These are phyloP conservation scores for Stegophylla sp. DNA, from an alignment of 2,888 invertebrate species.

Conservation along the genomic window DNA sequence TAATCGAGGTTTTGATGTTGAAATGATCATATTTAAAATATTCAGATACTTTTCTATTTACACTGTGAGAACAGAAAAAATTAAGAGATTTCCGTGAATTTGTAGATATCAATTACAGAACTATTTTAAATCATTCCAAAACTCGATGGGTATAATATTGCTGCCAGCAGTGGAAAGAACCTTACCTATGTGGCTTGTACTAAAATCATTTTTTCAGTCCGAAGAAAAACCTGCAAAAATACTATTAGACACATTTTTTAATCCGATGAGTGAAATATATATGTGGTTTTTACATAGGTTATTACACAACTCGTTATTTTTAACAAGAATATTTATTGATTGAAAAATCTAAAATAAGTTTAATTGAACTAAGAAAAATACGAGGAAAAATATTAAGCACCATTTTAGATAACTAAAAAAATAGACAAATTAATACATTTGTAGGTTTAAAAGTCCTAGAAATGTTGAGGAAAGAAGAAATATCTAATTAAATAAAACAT, in stretches of 20 bases:
- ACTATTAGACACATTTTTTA: not conserved
- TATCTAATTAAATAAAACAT: slow-evolving; percentile 22
- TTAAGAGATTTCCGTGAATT: too few relatives aligned
- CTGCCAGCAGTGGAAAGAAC: too few relatives aligned
- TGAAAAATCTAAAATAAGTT: too few relatives aligned
- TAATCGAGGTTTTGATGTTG: too few relatives aligned
- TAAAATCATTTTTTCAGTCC: too few relatives aligned
- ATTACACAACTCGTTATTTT: slow-evolving; percentile 9
- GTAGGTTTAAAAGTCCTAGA: slow-evolving; percentile 19
- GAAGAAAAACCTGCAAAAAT: not conserved
- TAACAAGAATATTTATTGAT: slow-evolving; percentile 2
- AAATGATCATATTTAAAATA: too few relatives aligned
- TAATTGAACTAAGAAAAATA: slow-evolving; percentile 19
- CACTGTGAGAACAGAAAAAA: too few relatives aligned
- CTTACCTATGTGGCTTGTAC: too few relatives aligned
- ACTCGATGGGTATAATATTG: too few relatives aligned
- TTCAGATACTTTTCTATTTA: too few relatives aligned
- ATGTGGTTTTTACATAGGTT: slow-evolving; percentile 12
- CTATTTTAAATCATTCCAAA: too few relatives aligned
- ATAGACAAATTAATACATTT: slow-evolving; percentile 28
- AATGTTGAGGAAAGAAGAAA: slow-evolving; percentile 21
- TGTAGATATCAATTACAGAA: too few relatives aligned
- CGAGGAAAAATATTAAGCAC: slow-evolving; percentile 9
- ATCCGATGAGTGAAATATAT: slow-evolving; percentile 13
- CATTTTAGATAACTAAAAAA: slow-evolving; percentile 17